Percentiles rank a stretch among this genome's conserved stretches.
These are phyloP conservation scores for Cisticola juncidis DNA, from an alignment of 2,113 vertebrate species.

Conservation along the genomic window DNA sequence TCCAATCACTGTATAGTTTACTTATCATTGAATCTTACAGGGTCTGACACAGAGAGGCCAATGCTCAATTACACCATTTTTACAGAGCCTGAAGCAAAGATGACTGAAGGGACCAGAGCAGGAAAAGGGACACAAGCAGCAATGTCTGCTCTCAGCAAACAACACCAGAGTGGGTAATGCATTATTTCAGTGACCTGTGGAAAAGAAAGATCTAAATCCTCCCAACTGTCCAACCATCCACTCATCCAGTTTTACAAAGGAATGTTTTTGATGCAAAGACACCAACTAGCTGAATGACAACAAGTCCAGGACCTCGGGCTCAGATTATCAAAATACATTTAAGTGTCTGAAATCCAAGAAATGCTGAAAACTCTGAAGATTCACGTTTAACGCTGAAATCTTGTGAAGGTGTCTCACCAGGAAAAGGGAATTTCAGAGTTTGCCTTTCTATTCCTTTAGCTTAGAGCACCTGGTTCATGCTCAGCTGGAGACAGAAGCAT, in stretches of 20 bases:
- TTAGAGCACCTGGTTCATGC: neutral
- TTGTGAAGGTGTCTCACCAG: neutral
- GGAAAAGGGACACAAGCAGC: neutral
- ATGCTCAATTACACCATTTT: slow-evolving; percentile 13
- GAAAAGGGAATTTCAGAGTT: neutral
- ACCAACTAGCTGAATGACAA: neutral
- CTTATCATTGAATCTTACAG: slow-evolving; percentile 10
- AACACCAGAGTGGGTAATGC: neutral
- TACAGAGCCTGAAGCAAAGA: neutral
- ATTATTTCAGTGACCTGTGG: neutral
- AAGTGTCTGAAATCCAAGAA: neutral
- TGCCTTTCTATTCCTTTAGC: neutral
- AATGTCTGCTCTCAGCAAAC: neutral
- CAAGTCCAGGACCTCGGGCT: neutral
- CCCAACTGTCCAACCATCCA: neutral
- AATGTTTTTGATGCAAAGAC: neutral
- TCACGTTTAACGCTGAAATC: neutral
- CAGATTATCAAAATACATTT: neutral
- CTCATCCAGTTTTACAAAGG: neutral
- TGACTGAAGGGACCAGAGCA: neutral
- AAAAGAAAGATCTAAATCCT: neutral
- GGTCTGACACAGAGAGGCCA: neutral
- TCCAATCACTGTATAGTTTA: neutral
- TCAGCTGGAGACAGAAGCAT: neutral
- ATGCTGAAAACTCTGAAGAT: neutral